These are phyloP conservation scores for Microtus montanus DNA, from an alignment of 2,113 vertebrate genomes.

Conservation along the genomic window DNA sequence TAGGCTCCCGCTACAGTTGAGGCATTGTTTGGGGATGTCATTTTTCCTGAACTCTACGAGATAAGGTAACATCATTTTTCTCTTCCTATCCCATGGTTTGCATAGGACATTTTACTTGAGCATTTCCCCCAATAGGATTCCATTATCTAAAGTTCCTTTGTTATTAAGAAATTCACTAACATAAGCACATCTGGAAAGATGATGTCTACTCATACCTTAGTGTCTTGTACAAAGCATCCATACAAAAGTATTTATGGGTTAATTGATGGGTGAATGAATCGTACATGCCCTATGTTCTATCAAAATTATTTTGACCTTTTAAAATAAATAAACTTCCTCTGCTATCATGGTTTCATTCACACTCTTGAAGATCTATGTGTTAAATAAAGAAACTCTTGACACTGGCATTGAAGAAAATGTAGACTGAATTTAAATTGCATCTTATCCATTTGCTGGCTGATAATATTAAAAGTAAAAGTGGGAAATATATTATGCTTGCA, in stretches of 20 bases:
- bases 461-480: conserved; percentile 32
- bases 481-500: neutral
- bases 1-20: neutral
- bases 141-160: conserved; percentile 34
- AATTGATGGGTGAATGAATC: conserved; percentile 21
- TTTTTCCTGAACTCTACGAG: conserved; percentile 31
- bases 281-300: neutral
- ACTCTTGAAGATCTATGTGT: neutral
- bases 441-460: neutral
- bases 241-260: conserved; percentile 33
- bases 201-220: conserved; percentile 34
- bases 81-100: conserved; percentile 59
- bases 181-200: neutral
- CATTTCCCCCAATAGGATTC: neutral
- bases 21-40: neutral
- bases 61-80: conserved; percentile 43
- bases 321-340: neutral
- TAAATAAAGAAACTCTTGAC: conserved; percentile 5
- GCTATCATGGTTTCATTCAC: conserved; percentile 13
- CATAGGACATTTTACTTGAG: conserved; percentile 51
- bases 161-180: conserved; percentile 46
- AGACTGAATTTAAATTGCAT: conserved; percentile 36
- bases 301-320: conserved; percentile 27
- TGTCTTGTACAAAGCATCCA: neutral
- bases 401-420: conserved; percentile 44